Percentiles rank a stretch among this genome's conserved stretches.
phyloP scores from a whole-genome alignment of 92 coral and sea anemone genomes.

The Palythoa grandiflora region DNA sequence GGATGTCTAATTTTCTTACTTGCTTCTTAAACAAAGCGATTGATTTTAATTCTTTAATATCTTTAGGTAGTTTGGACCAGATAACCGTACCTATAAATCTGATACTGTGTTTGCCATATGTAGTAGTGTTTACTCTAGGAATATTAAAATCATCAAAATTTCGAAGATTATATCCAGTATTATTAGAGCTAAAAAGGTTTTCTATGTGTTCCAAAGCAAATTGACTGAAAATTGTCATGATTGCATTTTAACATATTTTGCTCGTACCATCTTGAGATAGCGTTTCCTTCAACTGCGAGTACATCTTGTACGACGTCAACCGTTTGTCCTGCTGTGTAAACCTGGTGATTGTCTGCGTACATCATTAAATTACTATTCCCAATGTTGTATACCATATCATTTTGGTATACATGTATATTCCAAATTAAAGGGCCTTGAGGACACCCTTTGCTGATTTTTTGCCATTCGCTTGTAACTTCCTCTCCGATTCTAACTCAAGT shows the following conservation, averaged over 20 bases:
- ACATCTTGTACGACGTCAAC: conserved; percentile 22
- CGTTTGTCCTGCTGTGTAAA: conserved; percentile 5
- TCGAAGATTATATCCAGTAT: too few species aligned
- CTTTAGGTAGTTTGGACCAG: too few species aligned
- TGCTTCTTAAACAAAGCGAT: too few species aligned
- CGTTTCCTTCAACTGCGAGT: conserved; percentile 20
- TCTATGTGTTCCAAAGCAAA: background rate
- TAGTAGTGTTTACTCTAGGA: too few species aligned
- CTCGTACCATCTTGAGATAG: background rate
- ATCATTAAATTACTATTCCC: background rate
- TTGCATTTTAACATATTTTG: background rate
- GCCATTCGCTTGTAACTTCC: background rate
- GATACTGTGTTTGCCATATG: too few species aligned
- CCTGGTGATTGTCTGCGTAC: conserved; percentile 24
- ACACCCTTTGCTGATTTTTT: background rate
- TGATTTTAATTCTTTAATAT: too few species aligned
- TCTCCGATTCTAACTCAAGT: background rate
- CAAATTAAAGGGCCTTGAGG: background rate
- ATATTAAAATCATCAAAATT: too few species aligned
- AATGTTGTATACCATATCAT: background rate
- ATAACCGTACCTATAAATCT: too few species aligned
- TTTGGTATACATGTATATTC: background rate
- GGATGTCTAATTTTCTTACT: too few species aligned
- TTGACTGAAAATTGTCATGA: background rate
- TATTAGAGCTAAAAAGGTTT: too few species aligned